A percentile compares a stretch with the other conserved stretches of the same genome.
Conservation (phyloP, 2,797 vertebrate genomes). For the Epinephelus awoara region DNA sequence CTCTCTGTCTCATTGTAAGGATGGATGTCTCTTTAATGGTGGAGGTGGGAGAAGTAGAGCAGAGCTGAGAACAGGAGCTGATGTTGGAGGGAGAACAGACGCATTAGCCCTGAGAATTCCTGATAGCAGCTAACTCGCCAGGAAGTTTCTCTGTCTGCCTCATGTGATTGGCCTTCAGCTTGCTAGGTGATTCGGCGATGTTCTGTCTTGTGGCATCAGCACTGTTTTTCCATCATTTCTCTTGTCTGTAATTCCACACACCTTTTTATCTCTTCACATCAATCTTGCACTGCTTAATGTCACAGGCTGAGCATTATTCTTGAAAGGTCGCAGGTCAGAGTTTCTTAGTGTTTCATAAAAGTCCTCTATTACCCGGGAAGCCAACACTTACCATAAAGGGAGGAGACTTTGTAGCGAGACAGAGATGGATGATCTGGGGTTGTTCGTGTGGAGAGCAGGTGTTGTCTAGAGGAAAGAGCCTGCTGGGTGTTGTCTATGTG, state of each 20-base stretch:
- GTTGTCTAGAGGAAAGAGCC: slow-evolving; percentile 46
- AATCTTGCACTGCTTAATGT: neutral
- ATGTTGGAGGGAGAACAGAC: slow-evolving; percentile 70
- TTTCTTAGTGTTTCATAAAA: slow-evolving; percentile 70
- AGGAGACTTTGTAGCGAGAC: slow-evolving; percentile 6
- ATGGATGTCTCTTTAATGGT: slow-evolving; percentile 75
- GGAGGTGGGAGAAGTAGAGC: slow-evolving; percentile 41
- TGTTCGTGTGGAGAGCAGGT: slow-evolving; percentile 71
- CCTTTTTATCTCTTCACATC: slow-evolving; percentile 13
- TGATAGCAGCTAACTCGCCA: slow-evolving; percentile 79
- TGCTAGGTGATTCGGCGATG: slow-evolving; percentile 16
- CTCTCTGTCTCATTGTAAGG: slow-evolving; percentile 52
- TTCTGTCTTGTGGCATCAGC: slow-evolving; percentile 1
- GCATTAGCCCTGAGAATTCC: slow-evolving; percentile 84
- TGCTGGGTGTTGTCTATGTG: slow-evolving; percentile 51
- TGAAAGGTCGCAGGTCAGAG: slow-evolving; percentile 47
- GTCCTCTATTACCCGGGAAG: slow-evolving; percentile 32
- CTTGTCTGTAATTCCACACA: slow-evolving; percentile 15
- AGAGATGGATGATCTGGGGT: slow-evolving; percentile 34
- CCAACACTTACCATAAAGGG: slow-evolving; percentile 16
- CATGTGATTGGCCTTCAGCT: slow-evolving; percentile 12
- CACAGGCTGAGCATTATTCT: slow-evolving; percentile 14
- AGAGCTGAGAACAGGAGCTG: slow-evolving; percentile 60
- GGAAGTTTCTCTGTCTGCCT: slow-evolving; percentile 34
- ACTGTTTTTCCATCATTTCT: slow-evolving; percentile 20